A percentile compares a stretch with the other conserved stretches of the same genome.
phyloP scores from a whole-genome alignment of 30 jellyfish, hydroid and myxozoan genomes.

The Chironex yamaguchii region DNA sequence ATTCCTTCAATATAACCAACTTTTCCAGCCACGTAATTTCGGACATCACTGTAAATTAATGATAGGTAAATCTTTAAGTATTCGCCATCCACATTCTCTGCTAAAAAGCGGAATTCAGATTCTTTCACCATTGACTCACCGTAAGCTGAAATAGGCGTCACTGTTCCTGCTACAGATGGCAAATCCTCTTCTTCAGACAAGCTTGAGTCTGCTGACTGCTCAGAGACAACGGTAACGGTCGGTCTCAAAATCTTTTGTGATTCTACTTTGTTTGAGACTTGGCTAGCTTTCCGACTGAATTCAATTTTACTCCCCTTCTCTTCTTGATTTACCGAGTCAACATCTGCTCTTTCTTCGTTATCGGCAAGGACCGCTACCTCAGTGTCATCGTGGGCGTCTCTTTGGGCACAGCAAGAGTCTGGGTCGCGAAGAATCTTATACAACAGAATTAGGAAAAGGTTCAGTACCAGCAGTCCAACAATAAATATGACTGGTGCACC shows the following conservation, averaged over 20 bases:
- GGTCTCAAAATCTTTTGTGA: not conserved
- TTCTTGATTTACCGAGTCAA: not conserved
- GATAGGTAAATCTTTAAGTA: not conserved
- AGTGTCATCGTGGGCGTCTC: not conserved
- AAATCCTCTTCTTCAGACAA: not conserved
- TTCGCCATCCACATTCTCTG: not conserved
- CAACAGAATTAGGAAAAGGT: too few relatives aligned
- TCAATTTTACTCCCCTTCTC: not conserved
- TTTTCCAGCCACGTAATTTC: constrained; percentile 57
- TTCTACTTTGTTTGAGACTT: too few relatives aligned
- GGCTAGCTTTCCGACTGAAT: too few relatives aligned
- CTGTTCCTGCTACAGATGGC: not conserved
- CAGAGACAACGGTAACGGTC: not conserved
- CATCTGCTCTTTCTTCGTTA: not conserved
- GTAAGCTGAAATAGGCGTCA: not conserved
- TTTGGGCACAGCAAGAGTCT: not conserved
- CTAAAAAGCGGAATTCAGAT: not conserved
- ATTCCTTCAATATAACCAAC: constrained; percentile 5
- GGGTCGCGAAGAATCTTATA: not conserved
- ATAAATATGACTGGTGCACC: not conserved
- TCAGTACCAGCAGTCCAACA: not conserved
- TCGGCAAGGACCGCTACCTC: not conserved
- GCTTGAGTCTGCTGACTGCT: not conserved
- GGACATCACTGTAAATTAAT: too few relatives aligned
- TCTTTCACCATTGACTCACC: not conserved